Evolutionary conservation across 2,888 invertebrate genomes (phyloP), one percentile per base, ranked within the genome.

Genomic region (Atrina japonica): DNA sequence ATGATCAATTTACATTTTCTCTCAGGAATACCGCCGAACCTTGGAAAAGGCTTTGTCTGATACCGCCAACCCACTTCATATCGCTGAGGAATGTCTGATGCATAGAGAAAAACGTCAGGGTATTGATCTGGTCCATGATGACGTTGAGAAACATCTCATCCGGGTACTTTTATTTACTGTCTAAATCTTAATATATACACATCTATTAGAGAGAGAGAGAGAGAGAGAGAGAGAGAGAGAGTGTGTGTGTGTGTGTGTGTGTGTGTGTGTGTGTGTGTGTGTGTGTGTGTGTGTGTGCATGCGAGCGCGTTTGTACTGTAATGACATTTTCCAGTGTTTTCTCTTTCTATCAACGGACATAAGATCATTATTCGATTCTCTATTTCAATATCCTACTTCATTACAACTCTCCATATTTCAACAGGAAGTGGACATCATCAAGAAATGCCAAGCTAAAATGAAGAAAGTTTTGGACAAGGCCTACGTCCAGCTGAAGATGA

Each of bases 21-120:
- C n/a, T n/a, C 68, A 95, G 85, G 94, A 95, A 76, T 89, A 89
- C 83, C 84, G 88, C 66, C 84, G 88, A 16, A 86, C 88, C 9
- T 91, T 96, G 53, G 93, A 94, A 85, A 94, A 94, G 86, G 93
- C 94, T 16, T 91, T 94, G 70, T 92, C 93, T 58, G 95, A 96
- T 88, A 94, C 96, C 67, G 96, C 97, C 89, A 95, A 95, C 1
- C 97, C 97, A 0, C 91, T 97, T 73, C 96, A 96, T 82, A 95
- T 97, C 75, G 96, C 96, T 21, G 97, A 97, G 91, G 97, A 98
- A 91, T 97, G 97, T 89, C 93, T 98, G 49, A 96, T 97, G 91
- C 95, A 97, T 88, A 92, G 97, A 67, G 97, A 97, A 93, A 95
- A 95, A 84, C 92, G 97, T 73, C 94, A 95, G 89, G 96, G 96